Base-by-base conservation (phyloP, 2,113 vertebrate species). In the Phylloscopus trochilus region DNA sequence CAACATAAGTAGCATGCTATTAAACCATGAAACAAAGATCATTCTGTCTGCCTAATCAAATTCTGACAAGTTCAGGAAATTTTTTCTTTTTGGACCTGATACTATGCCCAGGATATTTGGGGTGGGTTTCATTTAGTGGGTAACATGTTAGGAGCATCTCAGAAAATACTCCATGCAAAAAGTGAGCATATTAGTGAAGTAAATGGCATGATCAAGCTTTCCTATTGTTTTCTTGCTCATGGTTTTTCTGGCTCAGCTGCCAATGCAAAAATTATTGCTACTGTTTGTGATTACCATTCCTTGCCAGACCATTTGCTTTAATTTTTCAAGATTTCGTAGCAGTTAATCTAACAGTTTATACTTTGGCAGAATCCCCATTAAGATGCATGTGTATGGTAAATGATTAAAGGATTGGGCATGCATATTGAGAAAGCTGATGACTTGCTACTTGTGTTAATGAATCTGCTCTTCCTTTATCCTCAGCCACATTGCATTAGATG, bases 301-400 rank as follows among this genome's bases (percentile, higher is more conserved):
- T 83, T 83, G 26, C 12, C 20, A 79, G 49, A 31, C 2, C 11
- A 64, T 79, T 93, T 94, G 33, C 24, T 92, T 31, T 68, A 60
- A 64, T 87, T 93, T 77, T 93, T 90, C 83, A 82, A 69, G 27
- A 79, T 67, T 89, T 90, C 86, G 19, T 83, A 87, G 66, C 43
- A 64, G 52, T 49, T 83, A 83, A 92, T 83, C 51, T 87, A 89
- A 64, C 51, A 87, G 55, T 51, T 93, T 46, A 37, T 49, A 69
- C n/a, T 76, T 87, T 17, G 13, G 37, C 43, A 88, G 60, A 81
- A 76, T 83, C 93, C 21, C 37, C 11, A 37, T 78, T 59, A 75
- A 81, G 56, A 80, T 62, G 6, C 49, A 58, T 63, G 30, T 33
- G 53, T 74, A 20, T 89, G 22, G 26, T 90, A 55, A 89, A 64